phyloP scores from a whole-genome alignment of 2,888 invertebrate genomes.

The Troilus luridus region DNA sequence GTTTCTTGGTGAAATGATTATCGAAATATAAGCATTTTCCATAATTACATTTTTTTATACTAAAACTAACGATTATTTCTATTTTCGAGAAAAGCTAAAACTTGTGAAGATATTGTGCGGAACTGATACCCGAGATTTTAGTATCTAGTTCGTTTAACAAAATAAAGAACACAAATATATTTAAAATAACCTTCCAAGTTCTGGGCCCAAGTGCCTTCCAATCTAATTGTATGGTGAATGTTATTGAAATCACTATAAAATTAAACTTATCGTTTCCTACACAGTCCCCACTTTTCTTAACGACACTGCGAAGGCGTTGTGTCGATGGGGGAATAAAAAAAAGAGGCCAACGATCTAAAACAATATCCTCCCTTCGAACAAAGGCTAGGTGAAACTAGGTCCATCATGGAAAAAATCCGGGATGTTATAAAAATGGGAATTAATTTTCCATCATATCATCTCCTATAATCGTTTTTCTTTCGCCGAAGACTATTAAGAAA shows the following conservation, averaged over 20 bases:
- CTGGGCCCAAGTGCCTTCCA: no score
- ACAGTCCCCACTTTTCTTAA: neutral
- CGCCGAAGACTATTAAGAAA: neutral
- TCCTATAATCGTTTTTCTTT: conserved; percentile 9
- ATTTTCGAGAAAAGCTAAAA: no score
- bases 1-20: no score
- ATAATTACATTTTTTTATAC: no score
- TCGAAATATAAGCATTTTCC: no score
- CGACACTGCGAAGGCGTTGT: neutral
- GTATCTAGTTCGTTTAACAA: no score
- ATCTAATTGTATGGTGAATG: no score
- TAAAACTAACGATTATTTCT: no score
- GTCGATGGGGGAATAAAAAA: neutral
- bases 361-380: conserved; percentile 41
- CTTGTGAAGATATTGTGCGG: no score
- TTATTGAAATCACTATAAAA: neutral
- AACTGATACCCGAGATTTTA: no score
- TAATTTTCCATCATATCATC: conserved; percentile 45
- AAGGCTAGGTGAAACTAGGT: conserved; percentile 25
- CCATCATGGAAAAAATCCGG: conserved; percentile 1
- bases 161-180: no score
- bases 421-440: conserved; percentile 33
- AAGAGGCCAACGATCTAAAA: conserved; percentile 44
- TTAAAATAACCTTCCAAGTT: no score
- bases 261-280: neutral